Evolutionary conservation across 1,140 invertebrate species (phyloP).

Genomic region (Hestina assimilis): DNA sequence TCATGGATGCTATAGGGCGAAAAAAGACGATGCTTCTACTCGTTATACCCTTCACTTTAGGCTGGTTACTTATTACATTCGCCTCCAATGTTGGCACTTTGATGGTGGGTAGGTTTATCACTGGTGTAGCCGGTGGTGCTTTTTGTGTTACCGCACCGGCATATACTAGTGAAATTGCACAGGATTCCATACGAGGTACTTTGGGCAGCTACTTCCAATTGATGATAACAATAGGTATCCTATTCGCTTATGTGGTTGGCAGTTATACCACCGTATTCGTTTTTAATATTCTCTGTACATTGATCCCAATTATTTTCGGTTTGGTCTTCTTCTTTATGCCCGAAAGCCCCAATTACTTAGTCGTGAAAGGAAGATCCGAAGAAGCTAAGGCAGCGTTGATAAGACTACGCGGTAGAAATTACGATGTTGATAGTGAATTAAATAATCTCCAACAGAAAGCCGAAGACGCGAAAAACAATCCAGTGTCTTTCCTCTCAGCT

Average conservation of each 20-base stretch:
- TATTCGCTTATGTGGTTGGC: conserved; percentile 84
- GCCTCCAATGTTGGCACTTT: conserved; percentile 83
- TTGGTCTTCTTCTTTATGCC: conserved; percentile 87
- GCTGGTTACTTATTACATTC: conserved; percentile 88
- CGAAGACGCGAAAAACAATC: conserved; percentile 75
- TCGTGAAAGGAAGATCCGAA: conserved; percentile 80
- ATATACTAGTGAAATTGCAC: conserved; percentile 90
- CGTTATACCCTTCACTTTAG: conserved; percentile 84
- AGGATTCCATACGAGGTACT: conserved; percentile 87
- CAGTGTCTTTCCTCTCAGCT: conserved; percentile 77
- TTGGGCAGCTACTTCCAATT: conserved; percentile 89
- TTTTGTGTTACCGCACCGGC: conserved; percentile 88
- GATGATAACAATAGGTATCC: conserved; percentile 86
- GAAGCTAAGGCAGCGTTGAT: conserved; percentile 82
- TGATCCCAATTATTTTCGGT: conserved; percentile 84
- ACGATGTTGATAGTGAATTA: conserved; percentile 81
- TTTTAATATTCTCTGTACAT: conserved; percentile 83
- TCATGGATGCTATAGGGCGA: conserved; percentile 87
- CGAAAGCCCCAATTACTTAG: conserved; percentile 84
- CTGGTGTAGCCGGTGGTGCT: conserved; percentile 85
- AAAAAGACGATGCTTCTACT: conserved; percentile 86
- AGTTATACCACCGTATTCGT: conserved; percentile 79
- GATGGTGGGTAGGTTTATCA: conserved; percentile 86
- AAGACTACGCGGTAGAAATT: conserved; percentile 82
- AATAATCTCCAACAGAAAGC: conserved; percentile 81